Evolutionary conservation across 2,888 invertebrate genomes (phyloP).

Genomic region (Ecliptopera silaceata): DNA sequence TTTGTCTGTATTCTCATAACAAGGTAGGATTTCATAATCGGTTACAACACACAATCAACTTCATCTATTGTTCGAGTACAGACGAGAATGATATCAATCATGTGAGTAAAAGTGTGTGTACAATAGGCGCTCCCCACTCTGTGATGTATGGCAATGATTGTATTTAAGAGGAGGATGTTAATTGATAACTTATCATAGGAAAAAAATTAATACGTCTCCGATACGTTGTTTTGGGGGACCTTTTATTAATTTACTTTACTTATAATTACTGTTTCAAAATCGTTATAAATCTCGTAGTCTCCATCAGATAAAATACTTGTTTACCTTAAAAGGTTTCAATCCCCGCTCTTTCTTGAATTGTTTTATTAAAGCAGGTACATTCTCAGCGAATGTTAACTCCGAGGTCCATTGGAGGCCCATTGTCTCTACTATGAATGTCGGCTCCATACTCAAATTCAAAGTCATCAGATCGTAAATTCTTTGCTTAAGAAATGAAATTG

Average conservation of each 20-base stretch:
- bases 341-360: conserved; percentile 79
- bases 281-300: background rate
- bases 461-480: conserved; percentile 80
- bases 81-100: conserved; percentile 31
- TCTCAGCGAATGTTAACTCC: conserved; percentile 76
- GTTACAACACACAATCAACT: conserved; percentile 23
- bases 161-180: background rate
- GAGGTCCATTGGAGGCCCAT: conserved; percentile 80
- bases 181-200: too few species aligned
- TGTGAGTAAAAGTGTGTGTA: conserved; percentile 8
- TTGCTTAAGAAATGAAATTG: conserved; percentile 65
- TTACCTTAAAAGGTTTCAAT: conserved; percentile 82
- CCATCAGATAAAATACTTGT: too few species aligned
- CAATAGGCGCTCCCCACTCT: background rate
- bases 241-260: too few species aligned
- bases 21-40: conserved; percentile 29
- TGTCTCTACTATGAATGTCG: conserved; percentile 79
- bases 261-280: too few species aligned
- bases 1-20: conserved; percentile 21
- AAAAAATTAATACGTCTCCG: too few species aligned
- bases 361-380: conserved; percentile 68
- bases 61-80: conserved; percentile 23
- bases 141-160: background rate
- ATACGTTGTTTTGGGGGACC: too few species aligned
- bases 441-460: conserved; percentile 83